phyloP scores from a whole-genome alignment of 2,113 vertebrate genomes.

The Chaenogobius annularis region DNA sequence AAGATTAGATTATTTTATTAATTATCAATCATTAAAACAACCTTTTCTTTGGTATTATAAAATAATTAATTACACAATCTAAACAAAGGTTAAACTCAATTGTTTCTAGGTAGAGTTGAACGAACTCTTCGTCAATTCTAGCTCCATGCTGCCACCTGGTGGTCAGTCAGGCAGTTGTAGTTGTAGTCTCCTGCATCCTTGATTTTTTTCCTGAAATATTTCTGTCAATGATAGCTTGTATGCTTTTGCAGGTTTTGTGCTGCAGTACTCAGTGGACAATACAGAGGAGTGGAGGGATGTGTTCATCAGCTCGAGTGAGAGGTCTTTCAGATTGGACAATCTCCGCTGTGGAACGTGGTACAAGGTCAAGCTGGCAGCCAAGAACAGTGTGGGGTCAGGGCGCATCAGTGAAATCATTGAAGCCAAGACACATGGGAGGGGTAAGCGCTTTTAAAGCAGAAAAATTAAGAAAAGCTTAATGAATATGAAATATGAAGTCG shows the following conservation, averaged over 20 bases:
- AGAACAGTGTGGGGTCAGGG: slow-evolving; percentile 96
- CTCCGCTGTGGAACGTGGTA: slow-evolving; percentile 98
- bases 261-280: slow-evolving; percentile 99
- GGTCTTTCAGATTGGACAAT: slow-evolving; percentile 95
- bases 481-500: not conserved
- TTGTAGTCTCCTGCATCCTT: not conserved
- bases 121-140: not conserved
- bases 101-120: slow-evolving; percentile 17
- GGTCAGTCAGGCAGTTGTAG: slow-evolving; percentile 7
- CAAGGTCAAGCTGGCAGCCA: slow-evolving; percentile 97
- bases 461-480: not conserved
- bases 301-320: slow-evolving; percentile 93
- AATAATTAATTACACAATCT: not conserved
- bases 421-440: slow-evolving; percentile 95
- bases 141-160: slow-evolving; percentile 59
- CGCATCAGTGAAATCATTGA: slow-evolving; percentile 99
- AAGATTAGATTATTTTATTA: not conserved
- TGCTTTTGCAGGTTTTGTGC: slow-evolving; percentile 86
- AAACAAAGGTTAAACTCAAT: not conserved
- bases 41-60: not conserved
- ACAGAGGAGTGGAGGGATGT: slow-evolving; percentile 98
- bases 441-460: slow-evolving; percentile 63
- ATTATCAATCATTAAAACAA: not conserved
- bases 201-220: not conserved
- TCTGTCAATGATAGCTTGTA: slow-evolving; percentile 1